Conservation (phyloP, 2,888 invertebrate species). For the Ischnus inquisitorius region DNA sequence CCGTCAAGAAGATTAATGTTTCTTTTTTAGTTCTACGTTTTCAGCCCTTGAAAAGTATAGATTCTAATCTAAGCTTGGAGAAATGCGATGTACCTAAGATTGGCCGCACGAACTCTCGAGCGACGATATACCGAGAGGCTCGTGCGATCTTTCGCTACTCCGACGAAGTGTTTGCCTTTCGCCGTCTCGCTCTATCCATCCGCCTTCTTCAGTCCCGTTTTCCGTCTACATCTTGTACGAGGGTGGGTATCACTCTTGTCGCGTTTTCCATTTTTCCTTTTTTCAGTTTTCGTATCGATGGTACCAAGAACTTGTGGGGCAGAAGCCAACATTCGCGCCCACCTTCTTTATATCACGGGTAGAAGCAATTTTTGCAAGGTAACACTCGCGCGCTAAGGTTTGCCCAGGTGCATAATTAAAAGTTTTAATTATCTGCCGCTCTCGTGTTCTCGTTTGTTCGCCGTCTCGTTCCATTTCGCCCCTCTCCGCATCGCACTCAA, state of each 20-base stretch:
- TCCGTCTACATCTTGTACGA: constrained; percentile 28
- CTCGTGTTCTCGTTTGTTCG: constrained; percentile 62
- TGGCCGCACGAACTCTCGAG: not conserved
- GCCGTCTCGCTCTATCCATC: not conserved
- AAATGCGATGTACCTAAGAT: no score
- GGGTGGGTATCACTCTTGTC: not conserved
- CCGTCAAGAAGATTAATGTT: no score
- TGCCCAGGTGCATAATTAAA: constrained; percentile 77
- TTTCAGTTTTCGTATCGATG: not conserved
- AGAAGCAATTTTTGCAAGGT: constrained; percentile 62
- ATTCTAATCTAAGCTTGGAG: no score
- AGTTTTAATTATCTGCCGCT: constrained; percentile 77
- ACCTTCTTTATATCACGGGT: constrained; percentile 38
- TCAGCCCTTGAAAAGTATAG: no score
- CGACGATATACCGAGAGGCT: constrained; percentile 8
- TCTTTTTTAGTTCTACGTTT: no score
- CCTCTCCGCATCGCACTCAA: constrained; percentile 5
- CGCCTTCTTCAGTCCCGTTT: constrained; percentile 3
- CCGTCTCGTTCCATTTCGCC: constrained; percentile 34
- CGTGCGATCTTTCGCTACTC: constrained; percentile 18
- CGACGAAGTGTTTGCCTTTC: constrained; percentile 25
- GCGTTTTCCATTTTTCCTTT: constrained; percentile 6
- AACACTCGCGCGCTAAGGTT: constrained; percentile 59
- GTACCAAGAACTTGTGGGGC: constrained; percentile 32
- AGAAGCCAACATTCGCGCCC: constrained; percentile 15